Evolutionary conservation across 2,888 invertebrate species (phyloP).

Genomic region (Lutraria lutraria): DNA sequence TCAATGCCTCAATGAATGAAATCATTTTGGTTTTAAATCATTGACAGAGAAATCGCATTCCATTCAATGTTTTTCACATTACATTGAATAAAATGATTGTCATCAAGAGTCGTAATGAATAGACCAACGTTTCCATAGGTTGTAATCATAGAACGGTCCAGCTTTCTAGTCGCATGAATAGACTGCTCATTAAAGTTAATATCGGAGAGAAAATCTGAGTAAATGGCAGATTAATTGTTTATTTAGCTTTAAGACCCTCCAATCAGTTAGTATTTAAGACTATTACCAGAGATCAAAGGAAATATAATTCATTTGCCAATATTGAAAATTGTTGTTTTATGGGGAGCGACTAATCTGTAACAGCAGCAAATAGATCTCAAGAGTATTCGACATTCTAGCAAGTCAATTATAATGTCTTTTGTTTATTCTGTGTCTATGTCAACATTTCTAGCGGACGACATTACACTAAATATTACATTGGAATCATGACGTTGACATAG

Average conservation of each 20-base stretch:
- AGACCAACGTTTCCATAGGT: not conserved
- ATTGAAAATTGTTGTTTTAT: conserved; percentile 44
- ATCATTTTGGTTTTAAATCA: no score
- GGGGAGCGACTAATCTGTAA: not conserved
- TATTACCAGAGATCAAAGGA: conserved; percentile 46
- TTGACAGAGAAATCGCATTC: not conserved
- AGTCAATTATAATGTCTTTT: conserved; percentile 17
- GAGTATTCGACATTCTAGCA: not conserved
- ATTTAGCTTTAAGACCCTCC: conserved; percentile 39
- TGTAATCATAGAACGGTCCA: not conserved
- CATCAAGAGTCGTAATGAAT: conserved; percentile 10
- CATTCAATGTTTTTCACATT: conserved; percentile 7
- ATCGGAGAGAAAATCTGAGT: conserved; percentile 22
- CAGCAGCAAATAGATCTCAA: not conserved
- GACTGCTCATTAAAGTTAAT: conserved; percentile 20
- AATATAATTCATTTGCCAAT: conserved; percentile 49
- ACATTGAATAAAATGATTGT: not conserved
- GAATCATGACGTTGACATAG: not conserved
- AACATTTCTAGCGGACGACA: not conserved
- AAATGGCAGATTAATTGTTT: conserved; percentile 48
- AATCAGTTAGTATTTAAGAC: conserved; percentile 41
- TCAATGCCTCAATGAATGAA: no score
- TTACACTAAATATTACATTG: not conserved
- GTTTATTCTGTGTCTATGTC: not conserved
- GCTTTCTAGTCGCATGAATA: not conserved